phyloP scores from a whole-genome alignment of 2,113 vertebrate species.

The Chionomys nivalis region DNA sequence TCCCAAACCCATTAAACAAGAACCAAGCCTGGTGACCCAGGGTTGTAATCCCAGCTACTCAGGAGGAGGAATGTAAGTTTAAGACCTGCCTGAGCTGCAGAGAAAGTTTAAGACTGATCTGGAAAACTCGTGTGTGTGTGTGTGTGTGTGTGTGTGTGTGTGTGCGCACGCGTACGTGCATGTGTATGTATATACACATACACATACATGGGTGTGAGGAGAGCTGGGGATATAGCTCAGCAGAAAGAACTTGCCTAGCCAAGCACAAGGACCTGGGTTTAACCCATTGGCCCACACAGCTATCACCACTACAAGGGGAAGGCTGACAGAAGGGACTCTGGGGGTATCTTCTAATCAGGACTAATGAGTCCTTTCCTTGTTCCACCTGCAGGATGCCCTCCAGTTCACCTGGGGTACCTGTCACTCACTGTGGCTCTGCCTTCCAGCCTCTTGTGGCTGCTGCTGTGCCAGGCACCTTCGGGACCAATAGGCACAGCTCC shows the following conservation, averaged over 20 bases:
- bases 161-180: no score
- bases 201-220: background rate
- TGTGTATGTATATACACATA: no score
- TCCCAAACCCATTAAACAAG: background rate
- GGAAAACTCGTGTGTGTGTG: background rate
- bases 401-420: background rate
- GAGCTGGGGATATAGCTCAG: background rate
- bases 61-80: background rate
- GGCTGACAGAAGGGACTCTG: background rate
- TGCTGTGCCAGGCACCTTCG: background rate
- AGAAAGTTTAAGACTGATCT: background rate
- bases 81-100: background rate
- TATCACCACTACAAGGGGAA: background rate
- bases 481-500: background rate
- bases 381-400: constrained; percentile 49
- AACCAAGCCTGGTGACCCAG: no score
- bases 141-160: background rate
- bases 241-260: background rate
- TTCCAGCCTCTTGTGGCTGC: constrained; percentile 67
- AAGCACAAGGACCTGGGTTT: background rate
- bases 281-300: background rate
- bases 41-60: no score
- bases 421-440: constrained; percentile 28
- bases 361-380: background rate
- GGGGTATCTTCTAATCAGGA: background rate